Base-by-base conservation (phyloP, 2,888 invertebrate genomes). In the Acleris cristana region DNA sequence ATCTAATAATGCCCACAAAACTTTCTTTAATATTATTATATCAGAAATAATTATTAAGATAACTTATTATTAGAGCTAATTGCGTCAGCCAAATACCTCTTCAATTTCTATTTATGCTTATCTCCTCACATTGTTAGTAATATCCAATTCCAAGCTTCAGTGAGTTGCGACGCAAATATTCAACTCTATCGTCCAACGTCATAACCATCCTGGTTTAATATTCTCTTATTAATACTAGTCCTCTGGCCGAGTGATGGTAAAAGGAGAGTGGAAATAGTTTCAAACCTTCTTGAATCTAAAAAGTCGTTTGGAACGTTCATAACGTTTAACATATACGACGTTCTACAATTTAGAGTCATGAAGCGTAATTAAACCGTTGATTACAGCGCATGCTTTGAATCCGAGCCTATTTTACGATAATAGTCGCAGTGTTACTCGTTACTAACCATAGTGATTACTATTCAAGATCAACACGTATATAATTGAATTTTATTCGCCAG, bases 311-410 rank as follows among this genome's bases (percentile, higher is more conserved):
- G 12, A 26, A n/a, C 8, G 6, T 40, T 6, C 26, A 3, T 7
- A 26, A 19, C 12, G 18, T 6, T 44, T 2, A 34, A 18, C 26
- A 52, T 19, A 6, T 51, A 49, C 26, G n/a, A 16, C 55, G 44
- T 44, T 51, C n/a, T 45, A 12, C 18, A n/a, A 21, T 56, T 30
- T 26, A 18, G 30, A 44, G 19, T n/a, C n/a, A 8, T 19, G 45
- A 18, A 72, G 64, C 75, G 73, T 79, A 81, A 84, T 81, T 83
- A 82, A 40, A 76, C 74, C 72, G 72, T 76, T 78, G 78, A 80
- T 81, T 74, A 74, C 75, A 74, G 69, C 67, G 71, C 73, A 74
- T 77, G 75, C 72, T 77, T 77, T 72, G 75, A 78, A 72, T 74
- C 70, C 59, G 66, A 73, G 66, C 70, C 70, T 75, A 75, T 73